Conservation (phyloP, 2,888 invertebrate genomes). For the Trichogramma dendrolimi region DNA sequence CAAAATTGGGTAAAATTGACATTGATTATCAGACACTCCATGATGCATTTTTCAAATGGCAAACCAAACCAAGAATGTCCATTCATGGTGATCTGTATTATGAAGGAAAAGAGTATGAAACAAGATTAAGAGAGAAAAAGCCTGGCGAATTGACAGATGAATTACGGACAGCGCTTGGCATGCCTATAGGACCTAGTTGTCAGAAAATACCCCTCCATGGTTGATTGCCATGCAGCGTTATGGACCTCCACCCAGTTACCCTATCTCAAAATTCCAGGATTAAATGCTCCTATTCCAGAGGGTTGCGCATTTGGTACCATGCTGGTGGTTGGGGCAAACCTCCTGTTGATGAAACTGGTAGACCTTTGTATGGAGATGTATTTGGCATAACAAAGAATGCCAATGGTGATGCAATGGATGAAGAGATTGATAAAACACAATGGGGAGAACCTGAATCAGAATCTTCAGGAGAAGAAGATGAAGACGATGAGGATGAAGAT, state of each 20-base stretch:
- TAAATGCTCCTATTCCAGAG: conserved; percentile 98
- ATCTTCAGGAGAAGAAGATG: conserved; percentile 62
- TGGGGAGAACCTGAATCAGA: conserved; percentile 86
- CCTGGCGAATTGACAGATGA: conserved; percentile 97
- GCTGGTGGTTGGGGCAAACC: conserved; percentile 99
- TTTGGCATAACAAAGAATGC: conserved; percentile 77
- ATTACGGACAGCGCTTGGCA: conserved; percentile 90
- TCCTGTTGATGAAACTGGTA: conserved; percentile 96
- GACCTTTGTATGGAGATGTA: conserved; percentile 97
- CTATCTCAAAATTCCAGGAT: conserved; percentile 93
- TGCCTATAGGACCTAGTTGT: conserved; percentile 94
- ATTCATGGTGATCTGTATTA: conserved; percentile 98
- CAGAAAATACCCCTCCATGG: conserved; percentile 95
- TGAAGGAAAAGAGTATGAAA: conserved; percentile 98
- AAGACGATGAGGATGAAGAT: conserved; percentile 64
- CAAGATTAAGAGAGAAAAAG: conserved; percentile 94
- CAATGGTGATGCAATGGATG: conserved; percentile 70
- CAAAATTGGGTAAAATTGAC: conserved; percentile 98
- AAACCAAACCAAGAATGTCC: conserved; percentile 98
- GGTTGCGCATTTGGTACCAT: conserved; percentile 98
- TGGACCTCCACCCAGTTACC: conserved; percentile 98
- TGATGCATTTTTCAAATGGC: conserved; percentile 99
- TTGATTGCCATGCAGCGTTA: conserved; percentile 96
- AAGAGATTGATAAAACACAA: conserved; percentile 85
- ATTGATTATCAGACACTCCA: conserved; percentile 99